Percentiles rank a stretch among this genome's conserved stretches.
phyloP scores from a whole-genome alignment of 2,797 vertebrate genomes.

The Chanos chanos region DNA sequence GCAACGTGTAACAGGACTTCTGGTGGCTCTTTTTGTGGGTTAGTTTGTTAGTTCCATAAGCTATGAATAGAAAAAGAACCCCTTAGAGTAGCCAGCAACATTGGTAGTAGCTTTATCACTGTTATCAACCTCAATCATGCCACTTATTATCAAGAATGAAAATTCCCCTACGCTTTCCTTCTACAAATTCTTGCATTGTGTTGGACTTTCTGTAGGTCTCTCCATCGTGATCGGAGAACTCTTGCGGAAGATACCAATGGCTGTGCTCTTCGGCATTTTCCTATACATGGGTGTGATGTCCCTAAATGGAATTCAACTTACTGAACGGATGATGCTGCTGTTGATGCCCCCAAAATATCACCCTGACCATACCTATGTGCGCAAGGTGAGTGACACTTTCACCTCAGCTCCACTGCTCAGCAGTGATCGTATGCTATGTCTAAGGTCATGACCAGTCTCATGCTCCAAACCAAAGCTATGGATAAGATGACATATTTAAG shows the following conservation, averaged over 20 bases:
- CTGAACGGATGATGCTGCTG: slow-evolving; percentile 76
- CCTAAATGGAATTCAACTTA: slow-evolving; percentile 92
- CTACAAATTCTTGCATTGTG: too few relatives aligned
- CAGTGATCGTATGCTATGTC: background rate
- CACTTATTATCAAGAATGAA: too few relatives aligned
- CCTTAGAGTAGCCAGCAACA: background rate
- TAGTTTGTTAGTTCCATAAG: slow-evolving; percentile 43
- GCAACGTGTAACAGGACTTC: slow-evolving; percentile 90
- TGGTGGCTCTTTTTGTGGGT: slow-evolving; percentile 91
- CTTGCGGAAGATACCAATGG: slow-evolving; percentile 86
- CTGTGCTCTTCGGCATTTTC: slow-evolving; percentile 95
- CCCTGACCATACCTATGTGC: slow-evolving; percentile 74
- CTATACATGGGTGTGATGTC: slow-evolving; percentile 98
- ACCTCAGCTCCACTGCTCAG: background rate
- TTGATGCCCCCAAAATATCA: slow-evolving; percentile 87
- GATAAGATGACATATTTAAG: too few relatives aligned
- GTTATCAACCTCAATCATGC: too few relatives aligned
- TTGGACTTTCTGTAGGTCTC: slow-evolving; percentile 54
- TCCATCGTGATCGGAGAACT: slow-evolving; percentile 89
- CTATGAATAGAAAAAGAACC: too few relatives aligned
- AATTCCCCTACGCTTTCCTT: too few relatives aligned
- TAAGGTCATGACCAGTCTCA: background rate
- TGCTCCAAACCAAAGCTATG: too few relatives aligned
- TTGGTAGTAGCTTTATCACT: too few relatives aligned
- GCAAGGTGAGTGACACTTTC: slow-evolving; percentile 67